A percentile compares a stretch with the other conserved stretches of the same genome.
Conservation (phyloP, 2,113 vertebrate species). For the Sebastes schlegelii region DNA sequence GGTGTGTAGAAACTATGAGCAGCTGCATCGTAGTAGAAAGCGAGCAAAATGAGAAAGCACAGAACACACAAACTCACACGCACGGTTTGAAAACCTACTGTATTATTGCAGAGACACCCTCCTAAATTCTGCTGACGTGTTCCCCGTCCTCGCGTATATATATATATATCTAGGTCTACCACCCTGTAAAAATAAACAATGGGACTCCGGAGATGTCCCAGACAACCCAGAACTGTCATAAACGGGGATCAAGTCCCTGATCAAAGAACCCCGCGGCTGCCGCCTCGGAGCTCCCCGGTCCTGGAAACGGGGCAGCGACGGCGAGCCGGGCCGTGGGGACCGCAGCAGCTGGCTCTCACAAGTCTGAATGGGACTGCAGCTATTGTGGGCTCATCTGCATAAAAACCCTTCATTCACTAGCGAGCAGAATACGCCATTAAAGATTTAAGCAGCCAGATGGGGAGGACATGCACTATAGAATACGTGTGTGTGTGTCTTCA, state of each 20-base stretch:
- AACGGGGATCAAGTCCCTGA: constrained; percentile 44
- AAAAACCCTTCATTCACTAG: constrained; percentile 28
- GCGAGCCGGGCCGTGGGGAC: constrained; percentile 2
- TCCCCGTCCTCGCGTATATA: constrained; percentile 5
- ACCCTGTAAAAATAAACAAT: constrained; percentile 60
- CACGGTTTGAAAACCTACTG: not conserved
- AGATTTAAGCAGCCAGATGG: constrained; percentile 62
- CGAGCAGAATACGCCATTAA: constrained; percentile 52
- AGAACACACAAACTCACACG: not conserved
- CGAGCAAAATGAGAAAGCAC: not conserved
- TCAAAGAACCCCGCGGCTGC: constrained; percentile 43
- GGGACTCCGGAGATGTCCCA: constrained; percentile 40
- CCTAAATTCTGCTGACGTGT: constrained; percentile 34
- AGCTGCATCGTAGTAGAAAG: not conserved
- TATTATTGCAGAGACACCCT: constrained; percentile 21
- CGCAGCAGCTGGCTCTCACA: constrained; percentile 47
- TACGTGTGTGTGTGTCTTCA: not conserved
- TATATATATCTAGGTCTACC: constrained; percentile 50
- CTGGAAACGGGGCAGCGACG: constrained; percentile 12
- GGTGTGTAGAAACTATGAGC: not conserved
- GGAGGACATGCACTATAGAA: constrained; percentile 11
- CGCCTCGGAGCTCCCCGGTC: constrained; percentile 33
- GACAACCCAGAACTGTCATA: constrained; percentile 77
- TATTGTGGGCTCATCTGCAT: constrained; percentile 22
- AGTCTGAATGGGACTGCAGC: constrained; percentile 46